Evolutionary conservation across 2,888 invertebrate species (phyloP), one percentile per base, ranked within the genome.

Genomic region (Patella caerulea): DNA sequence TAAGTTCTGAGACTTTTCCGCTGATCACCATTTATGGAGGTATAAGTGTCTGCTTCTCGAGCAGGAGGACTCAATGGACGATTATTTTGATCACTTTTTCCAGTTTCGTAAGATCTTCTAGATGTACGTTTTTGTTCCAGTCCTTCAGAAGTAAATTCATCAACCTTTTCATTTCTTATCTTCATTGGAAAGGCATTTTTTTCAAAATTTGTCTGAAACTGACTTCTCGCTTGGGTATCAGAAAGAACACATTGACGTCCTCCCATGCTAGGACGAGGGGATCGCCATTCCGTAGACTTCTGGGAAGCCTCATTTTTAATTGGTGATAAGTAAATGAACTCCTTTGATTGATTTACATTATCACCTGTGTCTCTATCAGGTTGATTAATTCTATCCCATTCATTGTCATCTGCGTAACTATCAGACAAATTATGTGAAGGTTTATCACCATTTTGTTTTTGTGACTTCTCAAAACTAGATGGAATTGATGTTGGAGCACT

Each of bases 261-360:
- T 9, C 75, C 75, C 52, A 75, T 53, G 29, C 75, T 75, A 5
- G 71, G 70, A 3, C 75, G 70, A 3, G 75, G 75, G 12, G 71
- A 71, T 55, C n/a, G 19, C 75, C 75, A 75, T 55, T 71, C 75
- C n/a, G 52, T 24, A 15, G 59, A 34, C 73, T 73, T 12, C n/a
- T 59, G 45, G 34, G 45, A n/a, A 74, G 65, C 24, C 52, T 74
- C 14, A 17, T 52, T 69, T 56, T 52, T 52, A n/a, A 17, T 65
- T 56, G 52, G 59, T 69, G 65, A 54, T 75, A 19, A 55, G 65
- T 15, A 56, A 45, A 45, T 45, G 7, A 45, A 7, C 45, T 45
- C 45, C 45, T 45, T 45, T 2, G 19, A 24, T 11, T 65, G 65
- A 24, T 65, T 24, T 12, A 24, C 14, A 14, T 65, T 11, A 14